A percentile compares a stretch with the other conserved stretches of the same genome.
Evolutionary conservation across 2,888 invertebrate species (phyloP).

Genomic region (Amphipoea lucens): DNA sequence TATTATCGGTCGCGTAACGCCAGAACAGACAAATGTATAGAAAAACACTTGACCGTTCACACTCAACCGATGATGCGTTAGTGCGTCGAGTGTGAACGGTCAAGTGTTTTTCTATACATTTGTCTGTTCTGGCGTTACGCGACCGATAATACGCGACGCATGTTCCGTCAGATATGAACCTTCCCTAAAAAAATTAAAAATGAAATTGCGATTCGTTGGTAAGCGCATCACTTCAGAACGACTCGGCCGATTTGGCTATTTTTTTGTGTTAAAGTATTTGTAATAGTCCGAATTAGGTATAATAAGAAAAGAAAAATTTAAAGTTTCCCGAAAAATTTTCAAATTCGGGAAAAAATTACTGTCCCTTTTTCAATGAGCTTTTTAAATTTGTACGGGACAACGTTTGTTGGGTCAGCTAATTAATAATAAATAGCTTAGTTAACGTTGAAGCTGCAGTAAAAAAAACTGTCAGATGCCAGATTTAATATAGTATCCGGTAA

Average conservation of each 20-base stretch:
- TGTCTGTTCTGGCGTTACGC: too few relatives aligned
- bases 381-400: neutral
- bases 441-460: neutral
- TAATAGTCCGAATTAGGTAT: neutral
- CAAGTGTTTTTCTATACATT: too few relatives aligned
- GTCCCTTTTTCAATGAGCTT: neutral
- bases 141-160: too few relatives aligned
- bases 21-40: too few relatives aligned
- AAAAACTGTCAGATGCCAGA: slow-evolving; percentile 6
- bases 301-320: neutral
- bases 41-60: too few relatives aligned
- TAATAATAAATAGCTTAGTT: neutral
- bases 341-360: neutral
- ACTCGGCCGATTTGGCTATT: neutral
- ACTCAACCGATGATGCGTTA: too few relatives aligned
- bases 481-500: slow-evolving; percentile 7
- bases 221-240: neutral
- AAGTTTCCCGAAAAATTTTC: neutral
- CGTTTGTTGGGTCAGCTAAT: neutral
- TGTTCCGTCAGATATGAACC: too few relatives aligned
- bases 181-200: neutral
- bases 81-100: too few relatives aligned
- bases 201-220: neutral
- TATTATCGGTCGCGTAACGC: too few relatives aligned
- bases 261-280: neutral